Conservation (phyloP, 2,113 vertebrate genomes). For the Nannobrachium achirus region DNA sequence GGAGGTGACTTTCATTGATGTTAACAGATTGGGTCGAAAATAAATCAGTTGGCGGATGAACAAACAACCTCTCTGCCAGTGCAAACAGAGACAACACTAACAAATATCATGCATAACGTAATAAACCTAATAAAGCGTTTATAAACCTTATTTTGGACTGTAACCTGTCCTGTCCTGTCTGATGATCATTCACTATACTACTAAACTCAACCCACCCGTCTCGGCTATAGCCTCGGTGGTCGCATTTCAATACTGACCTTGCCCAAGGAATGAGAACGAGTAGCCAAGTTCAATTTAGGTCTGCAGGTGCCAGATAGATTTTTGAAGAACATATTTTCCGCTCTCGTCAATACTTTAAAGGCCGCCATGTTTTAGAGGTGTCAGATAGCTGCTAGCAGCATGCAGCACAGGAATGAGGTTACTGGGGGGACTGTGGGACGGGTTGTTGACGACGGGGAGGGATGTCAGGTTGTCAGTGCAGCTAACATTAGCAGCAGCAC, state of each 20-base stretch:
- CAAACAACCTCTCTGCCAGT: neutral
- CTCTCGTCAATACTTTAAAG: conserved; percentile 66
- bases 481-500: neutral
- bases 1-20: too few relatives aligned
- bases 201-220: too few relatives aligned
- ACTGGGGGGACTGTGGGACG: neutral
- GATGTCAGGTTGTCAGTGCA: conserved; percentile 1
- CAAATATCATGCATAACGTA: too few relatives aligned
- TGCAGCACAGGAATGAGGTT: conserved; percentile 2
- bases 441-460: neutral
- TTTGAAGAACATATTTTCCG: conserved; percentile 64
- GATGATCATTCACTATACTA: too few relatives aligned
- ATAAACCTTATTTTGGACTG: too few relatives aligned
- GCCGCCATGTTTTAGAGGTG: conserved; percentile 74
- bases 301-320: conserved; percentile 49
- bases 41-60: too few relatives aligned
- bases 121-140: too few relatives aligned
- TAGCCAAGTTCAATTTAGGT: conserved; percentile 40
- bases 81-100: neutral
- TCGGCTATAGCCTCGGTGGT: too few relatives aligned
- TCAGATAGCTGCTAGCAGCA: conserved; percentile 3
- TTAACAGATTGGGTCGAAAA: too few relatives aligned
- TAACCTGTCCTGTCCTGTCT: too few relatives aligned
- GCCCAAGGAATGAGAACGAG: conserved; percentile 45
- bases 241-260: conserved; percentile 82